phyloP scores from a whole-genome alignment of 2,797 vertebrate genomes.

The Babyrousa celebensis region DNA sequence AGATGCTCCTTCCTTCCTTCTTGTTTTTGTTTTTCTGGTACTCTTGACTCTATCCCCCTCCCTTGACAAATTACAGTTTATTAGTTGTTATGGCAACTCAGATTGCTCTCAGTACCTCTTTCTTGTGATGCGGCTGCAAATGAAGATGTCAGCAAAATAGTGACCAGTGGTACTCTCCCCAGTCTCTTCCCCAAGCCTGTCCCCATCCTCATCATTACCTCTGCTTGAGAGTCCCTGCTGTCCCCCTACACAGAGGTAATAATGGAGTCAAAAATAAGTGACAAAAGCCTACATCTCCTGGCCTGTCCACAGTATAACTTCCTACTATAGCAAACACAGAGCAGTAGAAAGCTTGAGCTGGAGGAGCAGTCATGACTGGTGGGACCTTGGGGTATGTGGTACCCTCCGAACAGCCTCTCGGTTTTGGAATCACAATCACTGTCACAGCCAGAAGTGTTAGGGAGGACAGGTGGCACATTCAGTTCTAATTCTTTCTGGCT shows the following conservation, averaged over 20 bases:
- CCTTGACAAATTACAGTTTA: constrained; percentile 90
- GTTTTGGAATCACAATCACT: constrained; percentile 53
- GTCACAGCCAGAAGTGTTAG: constrained; percentile 38
- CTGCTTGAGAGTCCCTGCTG: too few relatives aligned
- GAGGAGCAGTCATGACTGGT: background rate
- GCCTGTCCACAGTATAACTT: background rate
- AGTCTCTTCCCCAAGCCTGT: constrained; percentile 54
- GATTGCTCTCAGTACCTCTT: constrained; percentile 83
- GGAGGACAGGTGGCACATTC: constrained; percentile 59
- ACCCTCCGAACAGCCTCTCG: background rate
- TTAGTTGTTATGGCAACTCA: constrained; percentile 91
- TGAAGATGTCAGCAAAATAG: constrained; percentile 81
- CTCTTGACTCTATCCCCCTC: constrained; percentile 85
- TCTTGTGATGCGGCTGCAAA: constrained; percentile 85
- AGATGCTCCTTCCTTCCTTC: constrained; percentile 19
- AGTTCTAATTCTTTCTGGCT: constrained; percentile 63
- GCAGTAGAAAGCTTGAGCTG: background rate
- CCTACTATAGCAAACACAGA: constrained; percentile 11
- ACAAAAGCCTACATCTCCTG: background rate
- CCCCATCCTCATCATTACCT: background rate
- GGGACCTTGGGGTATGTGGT: background rate
- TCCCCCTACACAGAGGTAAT: background rate
- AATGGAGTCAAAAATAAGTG: background rate
- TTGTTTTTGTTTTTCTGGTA: background rate
- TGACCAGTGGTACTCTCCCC: constrained; percentile 70